Evolutionary conservation across 2,888 invertebrate species (phyloP).

Genomic region (Strigamia crassipes): DNA sequence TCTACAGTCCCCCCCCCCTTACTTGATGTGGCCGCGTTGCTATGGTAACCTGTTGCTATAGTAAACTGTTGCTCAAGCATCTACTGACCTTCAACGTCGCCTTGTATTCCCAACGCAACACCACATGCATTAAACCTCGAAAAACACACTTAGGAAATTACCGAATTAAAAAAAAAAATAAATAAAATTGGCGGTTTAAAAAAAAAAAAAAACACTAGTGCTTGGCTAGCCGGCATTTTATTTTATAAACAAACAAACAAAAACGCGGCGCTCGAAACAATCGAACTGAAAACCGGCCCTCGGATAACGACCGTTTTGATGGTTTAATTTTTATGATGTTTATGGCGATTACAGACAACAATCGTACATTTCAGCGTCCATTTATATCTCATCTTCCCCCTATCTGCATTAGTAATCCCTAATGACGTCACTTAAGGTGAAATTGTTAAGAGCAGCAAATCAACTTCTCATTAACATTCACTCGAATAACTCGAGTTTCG

Average conservation of each 20-base stretch:
- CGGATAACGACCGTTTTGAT: not conserved
- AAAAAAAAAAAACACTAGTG: not conserved
- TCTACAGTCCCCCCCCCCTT: not conserved
- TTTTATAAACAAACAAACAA: not conserved
- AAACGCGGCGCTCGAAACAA: not conserved
- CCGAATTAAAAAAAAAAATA: not conserved
- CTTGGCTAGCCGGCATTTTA: not conserved
- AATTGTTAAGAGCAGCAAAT: not conserved
- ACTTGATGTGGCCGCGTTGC: conserved; percentile 5
- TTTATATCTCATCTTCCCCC: not conserved
- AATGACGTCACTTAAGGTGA: conserved; percentile 20
- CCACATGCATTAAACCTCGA: not conserved
- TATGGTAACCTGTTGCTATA: conserved; percentile 43
- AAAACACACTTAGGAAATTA: conserved; percentile 34
- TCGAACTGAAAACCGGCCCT: not conserved
- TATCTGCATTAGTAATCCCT: conserved; percentile 8
- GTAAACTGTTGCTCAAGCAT: conserved; percentile 44
- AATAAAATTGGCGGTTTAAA: not conserved
- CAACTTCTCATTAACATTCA: conserved; percentile 37
- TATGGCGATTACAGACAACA: not conserved
- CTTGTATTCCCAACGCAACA: conserved; percentile 10
- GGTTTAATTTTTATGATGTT: not conserved
- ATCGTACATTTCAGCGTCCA: not conserved
- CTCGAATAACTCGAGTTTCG: conserved; percentile 1
- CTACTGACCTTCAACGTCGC: conserved; percentile 28